Base-by-base conservation (phyloP, 1,140 invertebrate species). In the Bombus breviceps region DNA sequence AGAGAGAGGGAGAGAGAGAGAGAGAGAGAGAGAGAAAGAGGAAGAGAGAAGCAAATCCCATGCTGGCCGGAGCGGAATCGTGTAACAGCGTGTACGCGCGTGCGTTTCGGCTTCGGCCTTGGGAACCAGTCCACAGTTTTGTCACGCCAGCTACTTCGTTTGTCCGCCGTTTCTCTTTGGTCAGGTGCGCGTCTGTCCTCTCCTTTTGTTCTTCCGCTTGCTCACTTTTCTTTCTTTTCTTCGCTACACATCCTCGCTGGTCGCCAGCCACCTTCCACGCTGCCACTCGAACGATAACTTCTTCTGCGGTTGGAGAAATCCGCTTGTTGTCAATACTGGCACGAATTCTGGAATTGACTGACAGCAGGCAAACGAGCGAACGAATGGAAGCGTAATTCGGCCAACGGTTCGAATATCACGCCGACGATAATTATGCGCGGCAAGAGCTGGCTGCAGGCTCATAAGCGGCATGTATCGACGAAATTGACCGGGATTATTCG, bases 101-200 rank as follows among this genome's bases (percentile, higher is more conserved):
- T 78, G 66, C 83, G 88, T 89, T 78, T 81, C 82, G 59, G 66
- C 77, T 84, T 53, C 69, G 39, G 47, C 28, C 15, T 39, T 69
- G 34, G 41, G 41, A 69, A 73, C 57, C 22, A 34, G 41, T 34
- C 32, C 32, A 57, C 32, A 78, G 41, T 74, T 89, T 89, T 86
- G 87, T 88, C 80, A 66, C 53, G 32, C n/a, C 66, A 80, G 76
- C 66, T 81, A 88, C 43, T 39, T 37, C 34, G 34, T 53, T 22
- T 22, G 71, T 75, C 10, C 57, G 22, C 32, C 43, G 66, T 34
- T 68, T 82, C 87, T 89, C 87, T 89, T 86, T 86, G 76, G 47
- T 88, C 88, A 89, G 87, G 88, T 89, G 87, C 47, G 37, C 66
- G 8, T 73, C 57, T 47, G 57, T 34, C 37, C 53, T 32, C 53